These are phyloP conservation scores for Epicampocera succincta DNA, from an alignment of 2,888 invertebrate species.

Conservation along the genomic window DNA sequence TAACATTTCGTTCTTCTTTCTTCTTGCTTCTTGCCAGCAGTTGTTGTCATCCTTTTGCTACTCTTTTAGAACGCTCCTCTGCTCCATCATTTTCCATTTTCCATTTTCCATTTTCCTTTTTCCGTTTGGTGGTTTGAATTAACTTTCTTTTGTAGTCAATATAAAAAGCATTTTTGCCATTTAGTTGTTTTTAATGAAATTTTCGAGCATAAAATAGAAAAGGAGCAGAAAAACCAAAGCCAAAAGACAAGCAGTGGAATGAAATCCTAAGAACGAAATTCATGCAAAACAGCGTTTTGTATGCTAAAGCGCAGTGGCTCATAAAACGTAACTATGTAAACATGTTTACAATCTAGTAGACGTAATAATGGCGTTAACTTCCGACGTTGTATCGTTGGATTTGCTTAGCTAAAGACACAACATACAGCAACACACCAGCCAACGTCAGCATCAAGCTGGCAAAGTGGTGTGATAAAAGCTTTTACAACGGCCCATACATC, in stretches of 20 bases:
- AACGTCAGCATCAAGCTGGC: background rate
- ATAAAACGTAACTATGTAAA: slow-evolving; percentile 61
- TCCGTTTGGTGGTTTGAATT: slow-evolving; percentile 64
- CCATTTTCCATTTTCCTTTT: slow-evolving; percentile 57
- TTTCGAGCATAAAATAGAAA: slow-evolving; percentile 22
- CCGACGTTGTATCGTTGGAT: slow-evolving; percentile 41
- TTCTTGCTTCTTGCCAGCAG: slow-evolving; percentile 15
- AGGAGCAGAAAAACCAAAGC: slow-evolving; percentile 13
- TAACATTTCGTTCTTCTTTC: too few relatives aligned
- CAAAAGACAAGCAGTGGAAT: slow-evolving; percentile 33
- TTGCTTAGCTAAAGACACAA: slow-evolving; percentile 55
- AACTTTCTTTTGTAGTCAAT: slow-evolving; percentile 65
- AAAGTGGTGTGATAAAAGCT: slow-evolving; percentile 36
- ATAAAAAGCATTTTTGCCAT: slow-evolving; percentile 59
- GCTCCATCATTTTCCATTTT: slow-evolving; percentile 37
- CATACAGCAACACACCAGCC: background rate
- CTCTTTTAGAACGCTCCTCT: slow-evolving; percentile 7
- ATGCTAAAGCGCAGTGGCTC: slow-evolving; percentile 47
- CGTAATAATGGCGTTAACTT: slow-evolving; percentile 61
- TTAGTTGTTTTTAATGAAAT: slow-evolving; percentile 64
- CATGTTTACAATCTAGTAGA: slow-evolving; percentile 58
- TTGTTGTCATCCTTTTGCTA: background rate
- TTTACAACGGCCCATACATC: slow-evolving; percentile 10
- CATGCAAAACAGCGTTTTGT: slow-evolving; percentile 38
- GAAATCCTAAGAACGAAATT: slow-evolving; percentile 26